These are phyloP conservation scores for Dryas iulia DNA, from an alignment of 1,140 invertebrate species.

Conservation along the genomic window DNA sequence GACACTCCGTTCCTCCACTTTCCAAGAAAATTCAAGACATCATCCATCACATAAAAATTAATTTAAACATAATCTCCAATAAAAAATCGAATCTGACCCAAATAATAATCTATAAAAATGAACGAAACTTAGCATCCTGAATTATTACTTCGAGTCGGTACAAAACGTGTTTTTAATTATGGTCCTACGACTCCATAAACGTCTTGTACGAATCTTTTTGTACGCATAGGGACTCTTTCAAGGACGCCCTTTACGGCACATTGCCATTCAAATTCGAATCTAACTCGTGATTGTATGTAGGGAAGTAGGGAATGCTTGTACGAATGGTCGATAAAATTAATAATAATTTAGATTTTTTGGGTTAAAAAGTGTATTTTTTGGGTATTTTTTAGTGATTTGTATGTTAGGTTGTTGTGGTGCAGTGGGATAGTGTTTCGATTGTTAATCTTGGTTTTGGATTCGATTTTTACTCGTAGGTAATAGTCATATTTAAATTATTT, in stretches of 20 bases:
- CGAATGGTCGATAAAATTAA: slow-evolving; percentile 7
- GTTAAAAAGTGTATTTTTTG: neutral
- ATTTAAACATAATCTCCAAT: too few relatives aligned
- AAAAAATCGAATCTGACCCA: neutral
- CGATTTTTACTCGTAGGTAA: too few relatives aligned
- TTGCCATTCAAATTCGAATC: slow-evolving; percentile 44
- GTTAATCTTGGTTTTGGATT: too few relatives aligned
- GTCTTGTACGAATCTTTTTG: slow-evolving; percentile 23
- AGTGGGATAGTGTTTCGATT: too few relatives aligned
- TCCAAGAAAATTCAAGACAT: too few relatives aligned
- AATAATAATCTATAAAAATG: neutral
- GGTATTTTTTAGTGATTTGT: too few relatives aligned
- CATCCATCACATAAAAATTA: too few relatives aligned
- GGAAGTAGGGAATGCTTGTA: slow-evolving; percentile 24
- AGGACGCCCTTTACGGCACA: slow-evolving; percentile 39
- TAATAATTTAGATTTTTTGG: neutral
- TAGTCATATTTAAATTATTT: too few relatives aligned
- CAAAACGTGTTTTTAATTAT: slow-evolving; percentile 22
- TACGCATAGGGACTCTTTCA: slow-evolving; percentile 36
- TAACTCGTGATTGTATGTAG: slow-evolving; percentile 36
- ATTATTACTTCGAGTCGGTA: slow-evolving; percentile 4
- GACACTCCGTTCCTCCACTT: too few relatives aligned
- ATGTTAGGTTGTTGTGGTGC: too few relatives aligned
- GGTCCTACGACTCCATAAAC: neutral
- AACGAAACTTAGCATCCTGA: neutral